Conservation (phyloP, 2,113 vertebrate species). For the Brachypteracias leptosomus region DNA sequence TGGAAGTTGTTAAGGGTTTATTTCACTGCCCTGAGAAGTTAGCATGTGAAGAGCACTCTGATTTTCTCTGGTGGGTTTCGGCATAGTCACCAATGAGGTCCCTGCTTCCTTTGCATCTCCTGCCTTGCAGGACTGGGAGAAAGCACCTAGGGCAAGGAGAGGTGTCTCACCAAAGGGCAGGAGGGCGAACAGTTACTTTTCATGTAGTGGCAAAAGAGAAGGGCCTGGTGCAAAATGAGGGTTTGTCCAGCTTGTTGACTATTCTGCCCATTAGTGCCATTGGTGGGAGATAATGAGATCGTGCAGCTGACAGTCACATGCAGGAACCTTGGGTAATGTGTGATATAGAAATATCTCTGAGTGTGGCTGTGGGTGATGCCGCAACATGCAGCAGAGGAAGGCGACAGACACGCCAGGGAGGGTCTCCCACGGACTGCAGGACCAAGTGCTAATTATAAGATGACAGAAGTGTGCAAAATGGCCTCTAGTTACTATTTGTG, state of each 20-base stretch:
- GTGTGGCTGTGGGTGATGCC: background rate
- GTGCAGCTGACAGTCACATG: accelerated
- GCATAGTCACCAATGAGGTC: background rate
- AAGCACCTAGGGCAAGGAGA: background rate
- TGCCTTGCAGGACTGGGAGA: background rate
- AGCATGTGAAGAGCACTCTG: background rate
- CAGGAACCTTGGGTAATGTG: background rate
- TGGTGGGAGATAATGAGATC: background rate
- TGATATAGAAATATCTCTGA: background rate
- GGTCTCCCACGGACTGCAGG: background rate
- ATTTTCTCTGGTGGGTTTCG: background rate
- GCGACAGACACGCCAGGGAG: background rate
- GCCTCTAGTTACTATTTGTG: background rate
- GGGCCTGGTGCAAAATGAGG: background rate
- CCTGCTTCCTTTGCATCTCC: background rate
- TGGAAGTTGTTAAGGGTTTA: background rate
- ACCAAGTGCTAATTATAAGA: background rate
- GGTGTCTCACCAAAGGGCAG: background rate
- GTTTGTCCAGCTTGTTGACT: background rate
- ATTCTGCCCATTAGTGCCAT: background rate
- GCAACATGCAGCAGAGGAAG: background rate
- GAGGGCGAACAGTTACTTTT: background rate
- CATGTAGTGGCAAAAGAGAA: background rate
- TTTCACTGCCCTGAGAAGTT: background rate
- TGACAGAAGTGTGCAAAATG: background rate